These are phyloP conservation scores for Camponotus pennsylvanicus DNA, from an alignment of 1,140 invertebrate genomes.

Conservation along the genomic window DNA sequence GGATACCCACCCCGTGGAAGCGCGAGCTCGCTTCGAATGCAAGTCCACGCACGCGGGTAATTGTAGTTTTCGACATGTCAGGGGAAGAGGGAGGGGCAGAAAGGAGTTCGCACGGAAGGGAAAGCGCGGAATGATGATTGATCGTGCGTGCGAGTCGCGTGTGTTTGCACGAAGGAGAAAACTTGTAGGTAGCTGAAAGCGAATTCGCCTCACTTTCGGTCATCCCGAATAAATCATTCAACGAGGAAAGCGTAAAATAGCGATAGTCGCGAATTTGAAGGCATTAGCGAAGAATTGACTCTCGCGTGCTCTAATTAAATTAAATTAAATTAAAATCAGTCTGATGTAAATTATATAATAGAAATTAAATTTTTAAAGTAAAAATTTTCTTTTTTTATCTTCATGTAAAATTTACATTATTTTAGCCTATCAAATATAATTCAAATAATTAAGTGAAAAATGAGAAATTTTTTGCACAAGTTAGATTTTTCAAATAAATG, in stretches of 20 bases:
- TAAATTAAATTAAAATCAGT: neutral
- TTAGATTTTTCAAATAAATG: neutral
- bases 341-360: neutral
- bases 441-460: neutral
- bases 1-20: conserved; percentile 29
- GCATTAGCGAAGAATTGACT: neutral
- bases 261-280: neutral
- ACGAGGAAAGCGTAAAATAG: neutral
- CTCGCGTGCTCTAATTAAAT: neutral
- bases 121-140: conserved; percentile 55
- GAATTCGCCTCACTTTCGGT: conserved; percentile 44
- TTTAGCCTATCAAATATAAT: neutral
- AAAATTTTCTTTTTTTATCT: too few species aligned
- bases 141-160: conserved; percentile 26
- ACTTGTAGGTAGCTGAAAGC: conserved; percentile 16
- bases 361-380: too few species aligned
- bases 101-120: neutral
- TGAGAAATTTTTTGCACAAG: neutral
- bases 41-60: conserved; percentile 18
- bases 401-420: too few species aligned
- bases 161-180: neutral
- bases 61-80: conserved; percentile 50
- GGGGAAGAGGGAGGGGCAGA: neutral
- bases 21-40: conserved; percentile 40
- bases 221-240: neutral